Evolutionary conservation across 2,113 vertebrate species (phyloP), one percentile per base, ranked within the genome.

Genomic region (Cyprinodon brontotheroides): DNA sequence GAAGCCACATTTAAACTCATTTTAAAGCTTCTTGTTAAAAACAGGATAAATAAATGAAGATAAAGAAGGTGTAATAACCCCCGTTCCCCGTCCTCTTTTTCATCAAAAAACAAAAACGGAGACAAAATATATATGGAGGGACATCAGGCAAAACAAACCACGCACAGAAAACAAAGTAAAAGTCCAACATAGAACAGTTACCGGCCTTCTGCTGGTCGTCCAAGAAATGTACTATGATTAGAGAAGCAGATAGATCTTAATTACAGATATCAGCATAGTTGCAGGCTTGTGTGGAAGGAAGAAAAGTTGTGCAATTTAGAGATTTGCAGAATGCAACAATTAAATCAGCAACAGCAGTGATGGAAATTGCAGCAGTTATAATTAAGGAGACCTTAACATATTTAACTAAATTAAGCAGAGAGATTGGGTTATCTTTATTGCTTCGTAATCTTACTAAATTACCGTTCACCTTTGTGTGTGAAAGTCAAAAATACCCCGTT

Each of bases 301-400:
- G 39, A 69, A 90, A 83, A 79, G 65, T 86, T 74, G 59, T 77
- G 73, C 65, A 89, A 90, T 88, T 90, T 77, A 82, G 71, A 87
- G 86, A 89, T 86, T 84, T 89, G 78, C 61, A 17, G 70, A 74
- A 85, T 72, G 43, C 12, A 43, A 9, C 48, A n/a, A 72, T 70
- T 39, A 78, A 75, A 78, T 36, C 65, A 50, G 79, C 75, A 78
- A n/a, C 79, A 70, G 73, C 73, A 40, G 71, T 41, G 73, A 87
- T 82, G 86, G 65, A 79, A 89, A 89, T 83, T 78, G 75, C 70
- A 22, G 69, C 71, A 74, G 68, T 74, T 79, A 78, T 84, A 91
- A 90, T 91, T 91, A 89, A 74, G 72, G 71, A 81, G 88, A 89
- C 89, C 88, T 80, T 81, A 90, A 88, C 87, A 91, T 91, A 91